Evolutionary conservation across 2,113 vertebrate genomes (phyloP), one percentile per base, ranked within the genome.

Genomic region (Egretta garzetta): DNA sequence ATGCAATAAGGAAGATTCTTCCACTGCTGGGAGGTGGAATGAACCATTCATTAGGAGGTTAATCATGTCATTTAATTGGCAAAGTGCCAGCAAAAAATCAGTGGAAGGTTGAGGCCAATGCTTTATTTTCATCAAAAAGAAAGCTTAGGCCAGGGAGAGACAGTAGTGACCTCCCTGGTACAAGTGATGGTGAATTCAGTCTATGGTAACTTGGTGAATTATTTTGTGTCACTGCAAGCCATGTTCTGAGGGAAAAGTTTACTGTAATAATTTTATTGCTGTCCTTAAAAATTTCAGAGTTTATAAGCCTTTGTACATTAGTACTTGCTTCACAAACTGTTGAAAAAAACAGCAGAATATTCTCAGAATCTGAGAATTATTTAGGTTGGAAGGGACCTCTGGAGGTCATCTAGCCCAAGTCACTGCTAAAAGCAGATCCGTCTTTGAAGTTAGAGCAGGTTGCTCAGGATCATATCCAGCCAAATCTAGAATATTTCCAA

Each of bases 391-490:
- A 95, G 66, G 27, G 37, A 82, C 23, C 27, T 79, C 64, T 87
- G 49, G 53, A 82, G 41, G 33, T 77, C 74, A 70, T 58, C 70
- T 91, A 68, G 80, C 79, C 63, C 84, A 96, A 93, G 70, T 68
- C 28, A 33, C 63, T 8, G 1, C 86, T 93, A 90, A 79, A 91
- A 60, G 52, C 60, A 60, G 33, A 93, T 82, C 23, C 1, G 12
- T 76, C 77, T 91, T 73, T 96, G 90, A 97, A 95, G 66, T 62
- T 60, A 72, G 56, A 80, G 66, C 62, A 95, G 81, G 85, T 91
- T 96, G 39, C 52, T 95, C 53, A 93, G 63, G 23, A 84, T 47
- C 45, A 66, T 20, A 84, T 22, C n/a, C 45, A 90, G 85, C 17
- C 62, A 90, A 94, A 93, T 73, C 30, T 73, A 93, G 53, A 93